These are phyloP conservation scores for Drosophila merina DNA, from an alignment of 2,888 invertebrate species.

Conservation along the genomic window DNA sequence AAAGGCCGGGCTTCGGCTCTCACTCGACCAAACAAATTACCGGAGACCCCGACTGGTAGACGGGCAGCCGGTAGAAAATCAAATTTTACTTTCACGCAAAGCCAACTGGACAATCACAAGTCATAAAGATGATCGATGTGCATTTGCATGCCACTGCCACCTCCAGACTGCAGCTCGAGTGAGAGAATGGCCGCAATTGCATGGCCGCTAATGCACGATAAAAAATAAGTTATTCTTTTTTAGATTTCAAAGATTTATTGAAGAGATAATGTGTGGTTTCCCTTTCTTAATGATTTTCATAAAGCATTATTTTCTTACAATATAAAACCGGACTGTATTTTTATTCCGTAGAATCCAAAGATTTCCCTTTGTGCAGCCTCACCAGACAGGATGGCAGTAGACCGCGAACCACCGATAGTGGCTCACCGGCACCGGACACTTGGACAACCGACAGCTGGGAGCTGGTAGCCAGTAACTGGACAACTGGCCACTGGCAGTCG, in stretches of 20 bases:
- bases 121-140: conserved; percentile 75
- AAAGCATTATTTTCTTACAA: neutral
- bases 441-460: conserved; percentile 1
- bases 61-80: conserved; percentile 52
- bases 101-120: conserved; percentile 65
- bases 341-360: neutral
- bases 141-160: conserved; percentile 66
- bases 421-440: conserved; percentile 22
- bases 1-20: conserved; percentile 46
- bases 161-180: conserved; percentile 27
- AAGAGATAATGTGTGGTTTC: no score
- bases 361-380: conserved; percentile 12
- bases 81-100: conserved; percentile 73
- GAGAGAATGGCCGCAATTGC: conserved; percentile 63
- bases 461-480: conserved; percentile 1
- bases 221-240: neutral
- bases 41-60: conserved; percentile 34
- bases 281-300: no score
- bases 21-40: conserved; percentile 57
- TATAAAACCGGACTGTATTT: neutral
- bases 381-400: conserved; percentile 20
- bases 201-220: conserved; percentile 12
- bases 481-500: conserved; percentile 36
- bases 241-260: neutral
- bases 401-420: conserved; percentile 10